Percentiles rank a stretch among this genome's conserved stretches.
These are phyloP conservation scores for Girardinichthys multiradiatus DNA, from an alignment of 2,113 vertebrate genomes.

Conservation along the genomic window DNA sequence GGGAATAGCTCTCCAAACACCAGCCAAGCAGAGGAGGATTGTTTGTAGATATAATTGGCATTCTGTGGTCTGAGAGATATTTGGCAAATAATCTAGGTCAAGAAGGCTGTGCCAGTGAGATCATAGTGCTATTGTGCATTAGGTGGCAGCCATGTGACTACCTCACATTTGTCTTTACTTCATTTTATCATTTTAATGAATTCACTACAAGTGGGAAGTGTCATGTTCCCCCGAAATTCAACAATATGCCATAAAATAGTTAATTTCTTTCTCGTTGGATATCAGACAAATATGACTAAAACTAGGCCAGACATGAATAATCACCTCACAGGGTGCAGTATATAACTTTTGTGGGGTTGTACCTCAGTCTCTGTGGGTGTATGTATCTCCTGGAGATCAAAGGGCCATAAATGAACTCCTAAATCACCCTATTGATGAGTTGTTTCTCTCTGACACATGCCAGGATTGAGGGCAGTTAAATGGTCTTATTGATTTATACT, in stretches of 20 bases:
- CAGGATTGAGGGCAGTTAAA: conserved; percentile 66
- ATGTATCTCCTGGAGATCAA: conserved; percentile 44
- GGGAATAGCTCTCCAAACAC: conserved; percentile 62
- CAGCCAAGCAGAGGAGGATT: conserved; percentile 59
- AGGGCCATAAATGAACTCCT: conserved; percentile 67
- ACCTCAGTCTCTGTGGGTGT: conserved; percentile 21
- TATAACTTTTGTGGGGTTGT: conserved; percentile 47
- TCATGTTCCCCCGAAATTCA: conserved; percentile 17
- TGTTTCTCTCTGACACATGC: conserved; percentile 51
- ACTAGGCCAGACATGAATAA: conserved; percentile 47
- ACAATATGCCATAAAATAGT: conserved; percentile 31
- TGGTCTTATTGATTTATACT: conserved; percentile 57
- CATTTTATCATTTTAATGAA: conserved; percentile 27
- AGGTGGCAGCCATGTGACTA: not conserved
- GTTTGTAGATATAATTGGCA: conserved; percentile 70
- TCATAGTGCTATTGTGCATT: conserved; percentile 36
- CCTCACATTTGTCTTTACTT: conserved; percentile 18
- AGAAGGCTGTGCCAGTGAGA: conserved; percentile 52
- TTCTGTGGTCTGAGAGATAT: conserved; percentile 62
- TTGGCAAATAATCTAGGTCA: conserved; percentile 70
- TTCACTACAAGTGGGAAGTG: conserved; percentile 2
- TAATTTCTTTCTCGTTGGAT: conserved; percentile 27
- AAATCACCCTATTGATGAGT: conserved; percentile 78
- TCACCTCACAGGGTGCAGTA: conserved; percentile 30
- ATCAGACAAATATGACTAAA: conserved; percentile 51